phyloP scores from a whole-genome alignment of 2,888 invertebrate species.

The Cephus nigrinus region DNA sequence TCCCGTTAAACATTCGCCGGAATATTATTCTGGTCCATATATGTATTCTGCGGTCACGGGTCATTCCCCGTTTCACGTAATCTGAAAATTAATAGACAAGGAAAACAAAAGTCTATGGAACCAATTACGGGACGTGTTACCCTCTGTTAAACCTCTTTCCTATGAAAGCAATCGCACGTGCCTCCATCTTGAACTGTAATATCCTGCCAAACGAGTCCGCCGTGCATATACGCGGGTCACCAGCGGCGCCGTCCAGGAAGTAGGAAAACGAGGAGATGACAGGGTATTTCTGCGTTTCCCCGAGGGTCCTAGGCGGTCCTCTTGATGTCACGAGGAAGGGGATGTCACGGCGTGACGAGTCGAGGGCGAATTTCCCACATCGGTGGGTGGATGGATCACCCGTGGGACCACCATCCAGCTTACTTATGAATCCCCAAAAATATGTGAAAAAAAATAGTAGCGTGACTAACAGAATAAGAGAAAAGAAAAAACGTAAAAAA shows the following conservation, averaged over 20 bases:
- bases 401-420: conserved; percentile 45
- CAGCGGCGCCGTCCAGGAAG: conserved; percentile 19
- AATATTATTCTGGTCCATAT: background rate
- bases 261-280: conserved; percentile 48
- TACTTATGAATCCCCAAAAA: conserved; percentile 30
- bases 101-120: background rate
- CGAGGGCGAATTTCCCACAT: conserved; percentile 49
- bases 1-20: background rate
- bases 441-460: conserved; percentile 9
- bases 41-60: background rate
- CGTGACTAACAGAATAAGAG: background rate
- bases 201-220: background rate
- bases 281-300: conserved; percentile 49
- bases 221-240: background rate
- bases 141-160: background rate
- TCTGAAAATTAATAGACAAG: background rate
- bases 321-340: conserved; percentile 36
- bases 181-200: background rate
- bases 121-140: background rate
- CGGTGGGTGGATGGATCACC: conserved; percentile 39
- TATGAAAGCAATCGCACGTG: background rate
- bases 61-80: background rate
- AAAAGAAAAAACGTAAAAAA: conserved; percentile 4
- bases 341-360: conserved; percentile 50
- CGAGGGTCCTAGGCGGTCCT: conserved; percentile 24